These are phyloP conservation scores for Cephus pulcher DNA, from an alignment of 2,888 invertebrate species.

Conservation along the genomic window DNA sequence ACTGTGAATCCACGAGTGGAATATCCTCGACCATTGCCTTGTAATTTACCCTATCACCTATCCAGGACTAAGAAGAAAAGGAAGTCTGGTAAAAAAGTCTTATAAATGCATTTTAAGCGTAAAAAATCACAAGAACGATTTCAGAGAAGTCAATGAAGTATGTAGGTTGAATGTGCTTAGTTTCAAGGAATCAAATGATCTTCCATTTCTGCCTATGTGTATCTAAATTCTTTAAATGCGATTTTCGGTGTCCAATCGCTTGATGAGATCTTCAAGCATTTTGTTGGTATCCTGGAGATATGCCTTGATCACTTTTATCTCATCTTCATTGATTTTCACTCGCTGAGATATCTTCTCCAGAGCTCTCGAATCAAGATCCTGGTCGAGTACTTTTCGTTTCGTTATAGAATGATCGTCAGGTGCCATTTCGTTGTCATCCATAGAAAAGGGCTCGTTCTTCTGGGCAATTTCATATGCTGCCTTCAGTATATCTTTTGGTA, in stretches of 20 bases:
- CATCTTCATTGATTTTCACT: constrained; percentile 50
- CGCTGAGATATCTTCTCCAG: constrained; percentile 47
- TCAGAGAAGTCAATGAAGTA: background rate
- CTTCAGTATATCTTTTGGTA: constrained; percentile 65
- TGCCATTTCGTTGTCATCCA: constrained; percentile 40
- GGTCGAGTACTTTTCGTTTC: constrained; percentile 41
- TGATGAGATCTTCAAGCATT: constrained; percentile 48
- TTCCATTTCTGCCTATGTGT: background rate
- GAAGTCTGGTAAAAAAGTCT: background rate
- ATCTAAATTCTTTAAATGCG: background rate
- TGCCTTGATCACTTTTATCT: constrained; percentile 50
- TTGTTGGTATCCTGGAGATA: constrained; percentile 54
- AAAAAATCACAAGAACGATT: background rate
- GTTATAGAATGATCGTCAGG: constrained; percentile 42
- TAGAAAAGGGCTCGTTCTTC: constrained; percentile 48
- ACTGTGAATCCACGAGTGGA: background rate
- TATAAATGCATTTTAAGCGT: background rate
- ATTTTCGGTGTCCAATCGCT: constrained; percentile 22
- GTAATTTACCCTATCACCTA: background rate
- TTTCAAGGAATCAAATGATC: background rate
- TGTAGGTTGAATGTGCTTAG: background rate
- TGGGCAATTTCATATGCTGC: constrained; percentile 67
- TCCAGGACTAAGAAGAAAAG: background rate
- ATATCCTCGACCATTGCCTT: background rate
- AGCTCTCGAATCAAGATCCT: constrained; percentile 37